These are phyloP conservation scores for Trididemnum miniatum DNA, from an alignment of 23 tunicate genomes.

Conservation along the genomic window DNA sequence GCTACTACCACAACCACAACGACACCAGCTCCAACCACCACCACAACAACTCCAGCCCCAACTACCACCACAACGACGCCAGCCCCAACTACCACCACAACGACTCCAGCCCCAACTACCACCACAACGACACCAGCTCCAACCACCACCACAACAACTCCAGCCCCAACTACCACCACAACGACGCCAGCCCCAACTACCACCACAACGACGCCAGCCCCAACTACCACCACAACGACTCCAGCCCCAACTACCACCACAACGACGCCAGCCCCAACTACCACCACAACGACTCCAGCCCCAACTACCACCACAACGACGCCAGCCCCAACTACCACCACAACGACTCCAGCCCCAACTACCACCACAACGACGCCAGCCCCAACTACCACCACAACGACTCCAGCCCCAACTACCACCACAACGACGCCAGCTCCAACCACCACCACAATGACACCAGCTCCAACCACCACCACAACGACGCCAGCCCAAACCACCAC, in stretches of 20 bases:
- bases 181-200: neutral
- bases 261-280: slow-evolving; percentile 11
- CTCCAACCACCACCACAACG: too few species aligned
- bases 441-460: neutral
- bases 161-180: slow-evolving; percentile 1
- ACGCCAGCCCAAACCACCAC: neutral
- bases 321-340: neutral
- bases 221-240: too few species aligned
- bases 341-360: slow-evolving; percentile 16
- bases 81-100: slow-evolving; percentile 9
- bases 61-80: slow-evolving; percentile 23
- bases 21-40: slow-evolving; percentile 18
- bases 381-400: neutral
- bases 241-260: neutral
- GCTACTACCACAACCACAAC: slow-evolving; percentile 13
- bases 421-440: neutral
- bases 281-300: slow-evolving; percentile 17
- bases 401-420: slow-evolving; percentile 4
- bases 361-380: slow-evolving; percentile 15
- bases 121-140: slow-evolving; percentile 8
- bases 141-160: slow-evolving; percentile 11
- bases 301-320: slow-evolving; percentile 24
- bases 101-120: slow-evolving; percentile 17
- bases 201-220: too few species aligned
- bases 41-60: slow-evolving; percentile 7